These are phyloP conservation scores for Anguilla marmorata DNA, from an alignment of 2,797 vertebrate genomes.

Conservation along the genomic window DNA sequence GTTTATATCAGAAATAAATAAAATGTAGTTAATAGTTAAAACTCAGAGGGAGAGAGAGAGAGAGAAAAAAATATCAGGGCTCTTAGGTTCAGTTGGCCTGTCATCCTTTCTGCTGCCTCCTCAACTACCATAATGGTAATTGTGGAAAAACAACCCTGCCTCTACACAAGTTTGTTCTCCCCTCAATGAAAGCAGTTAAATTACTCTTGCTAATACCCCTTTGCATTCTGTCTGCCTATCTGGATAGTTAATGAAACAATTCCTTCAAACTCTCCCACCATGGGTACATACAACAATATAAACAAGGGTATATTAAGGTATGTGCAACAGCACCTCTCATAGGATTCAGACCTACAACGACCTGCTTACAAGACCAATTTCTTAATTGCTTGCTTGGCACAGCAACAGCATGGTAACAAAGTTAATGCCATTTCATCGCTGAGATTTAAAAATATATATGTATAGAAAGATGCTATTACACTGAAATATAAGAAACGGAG, in stretches of 20 bases:
- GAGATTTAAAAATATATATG: background rate
- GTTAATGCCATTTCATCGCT: background rate
- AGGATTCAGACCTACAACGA: no score
- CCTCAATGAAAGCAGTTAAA: no score
- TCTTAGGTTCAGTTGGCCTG: background rate
- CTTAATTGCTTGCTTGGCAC: conserved; percentile 25
- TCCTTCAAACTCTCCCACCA: background rate
- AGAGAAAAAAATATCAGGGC: no score
- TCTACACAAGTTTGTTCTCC: no score
- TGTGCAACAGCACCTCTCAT: no score
- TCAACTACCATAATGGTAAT: background rate
- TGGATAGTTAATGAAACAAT: background rate
- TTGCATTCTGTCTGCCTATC: background rate
- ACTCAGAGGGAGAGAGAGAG: no score
- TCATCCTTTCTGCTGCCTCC: conserved; percentile 10
- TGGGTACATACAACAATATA: no score
- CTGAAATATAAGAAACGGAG: background rate
- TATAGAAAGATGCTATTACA: background rate
- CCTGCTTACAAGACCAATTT: background rate
- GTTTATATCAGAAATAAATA: no score
- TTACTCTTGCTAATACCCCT: no score
- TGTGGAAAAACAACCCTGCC: background rate
- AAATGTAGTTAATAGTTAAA: no score
- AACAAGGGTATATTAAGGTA: no score
- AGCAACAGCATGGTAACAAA: background rate